Percentiles rank a stretch among this genome's conserved stretches.
Conservation (phyloP, 2,888 invertebrate species). For the Neria commutata region DNA sequence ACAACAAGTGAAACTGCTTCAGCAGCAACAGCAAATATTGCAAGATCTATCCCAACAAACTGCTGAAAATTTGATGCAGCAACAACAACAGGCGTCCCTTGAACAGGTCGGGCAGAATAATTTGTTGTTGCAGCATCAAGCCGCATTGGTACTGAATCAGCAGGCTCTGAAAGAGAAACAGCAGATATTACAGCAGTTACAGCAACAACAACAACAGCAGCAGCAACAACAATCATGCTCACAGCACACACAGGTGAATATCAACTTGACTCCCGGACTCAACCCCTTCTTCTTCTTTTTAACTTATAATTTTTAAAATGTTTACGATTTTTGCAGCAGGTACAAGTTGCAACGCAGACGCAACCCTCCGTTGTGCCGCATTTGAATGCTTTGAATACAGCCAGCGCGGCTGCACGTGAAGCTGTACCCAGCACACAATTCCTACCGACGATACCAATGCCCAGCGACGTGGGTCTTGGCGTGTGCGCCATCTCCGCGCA, state of each 20-base stretch:
- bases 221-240: conserved; percentile 50
- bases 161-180: conserved; percentile 50
- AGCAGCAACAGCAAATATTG: conserved; percentile 42
- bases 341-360: conserved; percentile 71
- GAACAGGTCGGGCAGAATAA: conserved; percentile 58
- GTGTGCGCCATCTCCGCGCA: conserved; percentile 36
- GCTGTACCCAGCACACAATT: conserved; percentile 45
- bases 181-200: conserved; percentile 52
- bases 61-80: conserved; percentile 44
- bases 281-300: conserved; percentile 28
- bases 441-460: conserved; percentile 44
- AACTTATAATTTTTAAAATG: background rate
- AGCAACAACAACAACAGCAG: conserved; percentile 57
- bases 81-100: conserved; percentile 47
- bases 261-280: background rate
- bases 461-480: conserved; percentile 42
- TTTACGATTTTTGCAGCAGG: conserved; percentile 59
- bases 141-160: conserved; percentile 46
- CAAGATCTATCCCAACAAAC: conserved; percentile 40
- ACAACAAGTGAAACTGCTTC: conserved; percentile 40
- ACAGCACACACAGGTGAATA: conserved; percentile 46
- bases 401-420: conserved; percentile 37
- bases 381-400: conserved; percentile 27
- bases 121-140: conserved; percentile 53
- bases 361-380: conserved; percentile 62